Conservation (phyloP, 2,113 vertebrate genomes). For the Bettongia penicillata region DNA sequence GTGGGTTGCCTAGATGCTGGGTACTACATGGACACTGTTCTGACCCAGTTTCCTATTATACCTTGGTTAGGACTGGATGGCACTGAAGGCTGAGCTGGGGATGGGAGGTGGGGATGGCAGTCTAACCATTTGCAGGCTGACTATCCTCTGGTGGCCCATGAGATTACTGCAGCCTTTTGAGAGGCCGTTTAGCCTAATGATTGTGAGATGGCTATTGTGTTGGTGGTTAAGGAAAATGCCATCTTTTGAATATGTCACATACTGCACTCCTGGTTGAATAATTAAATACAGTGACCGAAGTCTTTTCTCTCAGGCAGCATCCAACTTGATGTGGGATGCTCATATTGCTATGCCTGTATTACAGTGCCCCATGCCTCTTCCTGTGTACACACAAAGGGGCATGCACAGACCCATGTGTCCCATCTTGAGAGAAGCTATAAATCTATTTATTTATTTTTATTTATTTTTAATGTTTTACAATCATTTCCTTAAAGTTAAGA, state of each 20-base stretch:
- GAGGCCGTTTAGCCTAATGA: neutral
- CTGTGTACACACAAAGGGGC: neutral
- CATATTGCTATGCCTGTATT: neutral
- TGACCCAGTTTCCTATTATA: neutral
- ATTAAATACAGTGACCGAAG: neutral
- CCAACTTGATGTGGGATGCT: neutral
- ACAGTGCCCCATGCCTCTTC: neutral
- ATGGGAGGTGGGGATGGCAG: neutral
- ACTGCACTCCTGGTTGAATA: neutral
- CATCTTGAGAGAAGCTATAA: neutral
- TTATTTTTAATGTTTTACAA: too few relatives aligned
- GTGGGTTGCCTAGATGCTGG: neutral
- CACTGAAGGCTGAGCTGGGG: neutral
- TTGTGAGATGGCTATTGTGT: neutral
- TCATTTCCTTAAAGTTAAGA: too few relatives aligned
- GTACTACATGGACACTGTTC: neutral
- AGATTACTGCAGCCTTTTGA: neutral
- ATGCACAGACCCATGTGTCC: neutral
- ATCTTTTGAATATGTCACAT: neutral
- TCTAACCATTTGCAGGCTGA: neutral
- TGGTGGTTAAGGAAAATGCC: neutral
- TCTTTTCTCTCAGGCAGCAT: neutral
- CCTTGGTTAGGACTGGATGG: neutral
- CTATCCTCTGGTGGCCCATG: neutral
- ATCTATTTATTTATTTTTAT: too few relatives aligned